Conservation (phyloP, 2,888 invertebrate species). For the Acanthosepion esculentum region DNA sequence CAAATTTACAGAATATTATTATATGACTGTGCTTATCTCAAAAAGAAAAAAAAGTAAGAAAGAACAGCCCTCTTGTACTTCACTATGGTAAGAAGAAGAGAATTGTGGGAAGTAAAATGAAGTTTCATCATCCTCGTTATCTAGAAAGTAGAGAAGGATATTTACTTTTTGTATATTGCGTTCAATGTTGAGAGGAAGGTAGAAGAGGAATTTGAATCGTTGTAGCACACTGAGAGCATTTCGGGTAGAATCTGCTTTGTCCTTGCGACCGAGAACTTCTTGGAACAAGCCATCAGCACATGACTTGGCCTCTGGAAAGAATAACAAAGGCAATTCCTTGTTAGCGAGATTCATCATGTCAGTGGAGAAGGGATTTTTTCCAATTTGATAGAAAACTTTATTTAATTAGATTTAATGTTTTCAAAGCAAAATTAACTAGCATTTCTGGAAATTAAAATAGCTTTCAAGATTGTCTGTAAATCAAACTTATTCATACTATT, state of each 20-base stretch:
- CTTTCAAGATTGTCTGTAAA: too few species aligned
- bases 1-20: too few species aligned
- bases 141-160: neutral
- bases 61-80: too few species aligned
- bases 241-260: constrained; percentile 95
- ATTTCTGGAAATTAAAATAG: too few species aligned
- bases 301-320: constrained; percentile 84
- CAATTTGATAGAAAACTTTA: neutral
- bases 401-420: too few species aligned
- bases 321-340: neutral
- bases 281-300: constrained; percentile 94
- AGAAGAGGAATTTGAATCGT: constrained; percentile 95
- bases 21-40: too few species aligned
- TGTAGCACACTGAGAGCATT: constrained; percentile 94
- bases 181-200: constrained; percentile 94
- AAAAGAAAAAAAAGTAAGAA: too few species aligned
- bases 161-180: constrained; percentile 87
- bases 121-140: too few species aligned
- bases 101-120: too few species aligned
- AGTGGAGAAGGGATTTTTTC: neutral
- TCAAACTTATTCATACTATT: too few species aligned
- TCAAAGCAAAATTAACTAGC: too few species aligned
- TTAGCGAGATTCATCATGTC: neutral
- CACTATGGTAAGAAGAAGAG: too few species aligned
- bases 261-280: constrained; percentile 91